Base-by-base conservation (phyloP, 2,888 invertebrate genomes). In the Penaeus monodon region DNA sequence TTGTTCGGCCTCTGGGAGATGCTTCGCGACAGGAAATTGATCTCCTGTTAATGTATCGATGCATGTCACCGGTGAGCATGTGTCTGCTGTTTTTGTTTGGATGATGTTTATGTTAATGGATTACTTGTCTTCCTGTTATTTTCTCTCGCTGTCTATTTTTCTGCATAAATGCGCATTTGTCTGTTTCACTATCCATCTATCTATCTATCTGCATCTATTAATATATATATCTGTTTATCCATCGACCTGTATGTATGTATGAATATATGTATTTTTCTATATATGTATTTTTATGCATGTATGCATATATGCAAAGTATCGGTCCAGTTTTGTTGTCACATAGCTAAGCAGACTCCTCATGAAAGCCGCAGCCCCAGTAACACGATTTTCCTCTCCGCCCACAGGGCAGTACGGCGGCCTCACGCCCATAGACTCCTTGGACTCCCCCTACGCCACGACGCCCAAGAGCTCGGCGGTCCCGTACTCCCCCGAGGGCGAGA, bases 371-470 rank as follows among this genome's bases (percentile, higher is more conserved):
- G 0, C 29, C 38, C 27, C 12, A 29, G 22, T 33, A 24, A 81
- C 33, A 8, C 65, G 20, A 14, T 44, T 70, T 33, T 74, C 20
- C 24, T 27, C 70, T 63, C 64, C 81, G n/a, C 84, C 49, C 49
- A 1, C 81, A 89, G 89, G 89, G 0, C 79, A 84, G 12, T 89
- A 88, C 63, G 89, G 89, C 8, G 89, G 89, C 0, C 86, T 89
- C n/a, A 89, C 89, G 49, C 89, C 89, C 81, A 88, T 89, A 14
- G 89, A 89, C 81, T 88, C 89, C 22, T 57, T 88, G 68, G 89
- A 89, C 68, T 89, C 89, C 29, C 89, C 89, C 66, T 89, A 89
- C 88, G 88, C 89, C 68, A 89, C 89, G 57, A 89, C 89, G 65
- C 89, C 89, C 76, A 89, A 89, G 81, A 89, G 89, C 66, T 82